A percentile compares a stretch with the other conserved stretches of the same genome.
Conservation (phyloP, 2,113 vertebrate species). For the Nymphicus hollandicus region DNA sequence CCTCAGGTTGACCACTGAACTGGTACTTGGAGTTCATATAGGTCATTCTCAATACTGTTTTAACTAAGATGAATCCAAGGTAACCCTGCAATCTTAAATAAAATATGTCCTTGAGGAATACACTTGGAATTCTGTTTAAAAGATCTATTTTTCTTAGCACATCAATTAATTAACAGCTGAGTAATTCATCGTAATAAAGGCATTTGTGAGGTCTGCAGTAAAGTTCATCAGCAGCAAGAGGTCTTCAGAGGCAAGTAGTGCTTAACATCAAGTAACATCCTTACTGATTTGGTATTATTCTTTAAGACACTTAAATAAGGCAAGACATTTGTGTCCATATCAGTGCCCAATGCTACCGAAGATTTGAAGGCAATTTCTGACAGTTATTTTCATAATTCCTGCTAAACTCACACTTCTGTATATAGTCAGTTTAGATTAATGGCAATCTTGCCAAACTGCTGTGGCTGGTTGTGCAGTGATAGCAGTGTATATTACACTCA, state of each 20-base stretch:
- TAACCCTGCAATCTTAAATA: background rate
- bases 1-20: background rate
- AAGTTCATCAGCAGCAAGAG: background rate
- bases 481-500: background rate
- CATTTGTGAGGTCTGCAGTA: background rate
- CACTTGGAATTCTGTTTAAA: background rate
- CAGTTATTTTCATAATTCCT: background rate
- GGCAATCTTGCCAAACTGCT: background rate
- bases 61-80: background rate
- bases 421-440: background rate
- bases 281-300: background rate
- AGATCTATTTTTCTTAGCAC: background rate
- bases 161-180: background rate
- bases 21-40: background rate
- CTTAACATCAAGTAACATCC: background rate
- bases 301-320: background rate
- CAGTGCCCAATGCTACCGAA: background rate
- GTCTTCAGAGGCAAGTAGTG: background rate
- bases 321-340: background rate
- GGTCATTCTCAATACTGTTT: rapidly evolving
- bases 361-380: background rate
- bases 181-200: background rate
- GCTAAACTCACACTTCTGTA: background rate
- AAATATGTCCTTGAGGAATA: background rate
- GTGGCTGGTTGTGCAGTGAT: background rate